Evolutionary conservation across 2,888 invertebrate species (phyloP), one percentile per base, ranked within the genome.

Genomic region (Halictus quadricinctus): DNA sequence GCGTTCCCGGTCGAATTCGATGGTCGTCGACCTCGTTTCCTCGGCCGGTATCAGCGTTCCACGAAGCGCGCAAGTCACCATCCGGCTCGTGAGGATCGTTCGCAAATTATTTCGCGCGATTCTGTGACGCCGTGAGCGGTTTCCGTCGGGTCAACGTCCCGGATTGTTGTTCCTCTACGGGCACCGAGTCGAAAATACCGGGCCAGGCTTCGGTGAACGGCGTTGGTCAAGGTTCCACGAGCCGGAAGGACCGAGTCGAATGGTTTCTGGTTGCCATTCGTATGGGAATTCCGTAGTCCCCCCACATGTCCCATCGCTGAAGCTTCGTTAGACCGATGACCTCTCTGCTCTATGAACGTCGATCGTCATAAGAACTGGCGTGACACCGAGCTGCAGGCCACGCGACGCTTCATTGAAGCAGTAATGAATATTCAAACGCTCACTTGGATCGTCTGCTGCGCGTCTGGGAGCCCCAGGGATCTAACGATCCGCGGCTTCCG

Each of bases 131-230:
- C 50, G 6, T 43, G 73, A 73, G 72, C 58, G 70, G 72, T 25
- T 8, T 21, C 15, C 48, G 54, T n/a, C 21, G 43, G 76, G 84
- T 83, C 87, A 82, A 87, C 76, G 81, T n/a, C 78, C 81, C 66
- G 64, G 69, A 76, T 88, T 85, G 76, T 88, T 87, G 86, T 88
- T 82, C 69, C 48, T 43, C 25, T 41, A 29, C 50, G 75, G 10
- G 72, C 60, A 87, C 73, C 54, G 79, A 88, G 79, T 88, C 83
- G 80, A 84, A 88, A 88, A 88, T 82, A 81, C 73, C 72, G 74
- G 79, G 80, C 72, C 83, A 84, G 54, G 12, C 41, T 66, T 72
- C 48, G 75, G 72, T 70, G 83, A 83, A 75, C 79, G 79, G 58
- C 58, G 36, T 25, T 84, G 80, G 76, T 84, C 86, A 88, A 84